Base-by-base conservation (phyloP, 2,888 invertebrate species). In the Polyommatus icarus region DNA sequence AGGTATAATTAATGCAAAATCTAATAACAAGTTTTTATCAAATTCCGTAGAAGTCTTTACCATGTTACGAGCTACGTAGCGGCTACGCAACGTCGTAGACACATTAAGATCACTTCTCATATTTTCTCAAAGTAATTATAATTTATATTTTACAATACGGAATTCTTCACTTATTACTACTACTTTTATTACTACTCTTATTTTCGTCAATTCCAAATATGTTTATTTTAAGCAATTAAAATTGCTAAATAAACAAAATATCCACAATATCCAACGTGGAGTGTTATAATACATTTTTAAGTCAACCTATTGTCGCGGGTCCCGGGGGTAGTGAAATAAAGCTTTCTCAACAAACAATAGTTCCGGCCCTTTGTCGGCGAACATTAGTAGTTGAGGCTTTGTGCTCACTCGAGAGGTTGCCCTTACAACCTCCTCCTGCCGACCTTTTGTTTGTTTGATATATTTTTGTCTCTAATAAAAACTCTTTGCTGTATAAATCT, bases 301-400 rank as follows among this genome's bases (percentile, higher is more conserved):
- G 93, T 94, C 91, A 92, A 93, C 93, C 93, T 93, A 93, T 93
- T 94, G 94, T 93, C 90, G 89, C 87, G 84, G 78, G 77, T 79
- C 72, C 87, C 87, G 89, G 92, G 94, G 93, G 94, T 92, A 90
- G 91, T 88, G 86, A 91, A 91, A 93, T 93, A 93, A 94, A 93
- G 93, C 93, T 93, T 93, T 91, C 88, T 90, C 91, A 90, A 91
- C 94, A 93, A 94, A 94, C 94, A 94, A 94, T 94, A 94, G 93
- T 93, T 94, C 93, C 94, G 93, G 93, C 89, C 92, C 91, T 93
- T 94, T 94, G 93, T 93, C 91, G 91, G 93, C 91, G 92, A 93
- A 93, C 92, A 93, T 93, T 93, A 93, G 92, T 93, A 92, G 92
- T 92, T 90, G 90, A 86, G 88, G 87, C 90, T 91, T 90, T 90